Conservation (phyloP, 2,888 invertebrate genomes). For the Callimorpha dominula region DNA sequence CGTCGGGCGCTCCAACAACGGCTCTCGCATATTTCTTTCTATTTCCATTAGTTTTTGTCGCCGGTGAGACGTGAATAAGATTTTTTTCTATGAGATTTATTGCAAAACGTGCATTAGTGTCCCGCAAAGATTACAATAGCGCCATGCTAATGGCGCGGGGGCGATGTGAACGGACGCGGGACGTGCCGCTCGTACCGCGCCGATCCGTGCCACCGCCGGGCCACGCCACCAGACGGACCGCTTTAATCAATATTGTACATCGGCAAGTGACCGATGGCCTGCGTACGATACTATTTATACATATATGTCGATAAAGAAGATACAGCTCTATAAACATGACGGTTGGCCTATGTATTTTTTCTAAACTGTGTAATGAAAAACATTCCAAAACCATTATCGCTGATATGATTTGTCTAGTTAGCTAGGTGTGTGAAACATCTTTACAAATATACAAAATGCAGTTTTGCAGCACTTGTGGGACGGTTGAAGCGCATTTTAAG, state of each 20-base stretch:
- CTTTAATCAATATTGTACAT: neutral
- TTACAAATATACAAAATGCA: too few relatives aligned
- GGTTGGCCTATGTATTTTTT: neutral
- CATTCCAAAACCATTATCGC: too few relatives aligned
- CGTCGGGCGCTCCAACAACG: conserved; percentile 61
- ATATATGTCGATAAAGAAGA: neutral
- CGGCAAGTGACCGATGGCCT: neutral
- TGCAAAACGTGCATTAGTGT: conserved; percentile 52
- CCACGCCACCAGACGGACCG: neutral
- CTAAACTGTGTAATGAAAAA: neutral
- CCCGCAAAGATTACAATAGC: conserved; percentile 34
- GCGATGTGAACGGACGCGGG: neutral
- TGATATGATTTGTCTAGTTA: too few relatives aligned
- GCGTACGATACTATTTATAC: neutral
- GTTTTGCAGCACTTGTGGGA: too few relatives aligned
- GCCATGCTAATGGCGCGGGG: conserved; percentile 32
- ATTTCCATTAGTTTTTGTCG: conserved; percentile 63
- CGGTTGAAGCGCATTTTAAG: neutral
- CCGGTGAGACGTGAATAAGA: conserved; percentile 60
- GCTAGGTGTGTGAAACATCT: too few relatives aligned
- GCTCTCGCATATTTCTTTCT: conserved; percentile 67
- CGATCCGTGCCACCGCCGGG: neutral
- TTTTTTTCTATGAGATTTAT: conserved; percentile 71
- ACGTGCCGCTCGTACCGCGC: neutral
- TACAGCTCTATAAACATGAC: neutral